Evolutionary conservation across 2,888 invertebrate genomes (phyloP), one percentile per base, ranked within the genome.

Genomic region (Bellardia pandia): DNA sequence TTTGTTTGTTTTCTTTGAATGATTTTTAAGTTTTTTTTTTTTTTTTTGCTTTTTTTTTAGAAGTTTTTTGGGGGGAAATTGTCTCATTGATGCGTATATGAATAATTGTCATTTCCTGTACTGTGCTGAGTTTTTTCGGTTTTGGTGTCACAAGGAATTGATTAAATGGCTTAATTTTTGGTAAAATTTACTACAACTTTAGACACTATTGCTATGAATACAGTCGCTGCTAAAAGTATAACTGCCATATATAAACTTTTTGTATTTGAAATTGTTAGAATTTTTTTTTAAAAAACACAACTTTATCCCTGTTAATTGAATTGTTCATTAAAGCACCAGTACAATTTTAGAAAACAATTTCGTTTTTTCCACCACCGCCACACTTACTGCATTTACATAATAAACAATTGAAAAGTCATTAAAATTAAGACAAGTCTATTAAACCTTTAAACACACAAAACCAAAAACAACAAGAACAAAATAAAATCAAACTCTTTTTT

Each of bases 81-180:
- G 11, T 86, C 13, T 60, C 85, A 85, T 78, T 87, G 86, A 88
- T 75, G 88, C 86, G 71, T 80, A 76, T 74, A 88, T 89, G 89
- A 86, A 88, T 89, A 89, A 89, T 90, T 89, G 84, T 72, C 85
- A 78, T 75, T 89, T 88, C 88, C 89, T 86, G 89, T 85, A 3
- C 1, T 33, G 30, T 45, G 16, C 2, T 42, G n/a, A 64, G 56
- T 53, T 62, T 60, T 37, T 51, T 30, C 13, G 37, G n/a, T 16
- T 37, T 16, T 45, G 13, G 1, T 68, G n/a, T 30, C 33, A 58
- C 14, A 30, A 58, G 0, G 13, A 33, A 58, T 58, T 58, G 30
- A 8, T 58, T 33, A 58, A 58, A 51, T 16, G 56, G 3, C 13
- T n/a, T n/a, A 56, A 72, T 42, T 42, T 66, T 62, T 60, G 60